Base-by-base conservation (phyloP, 2,888 invertebrate species). In the Hedya salicella region DNA sequence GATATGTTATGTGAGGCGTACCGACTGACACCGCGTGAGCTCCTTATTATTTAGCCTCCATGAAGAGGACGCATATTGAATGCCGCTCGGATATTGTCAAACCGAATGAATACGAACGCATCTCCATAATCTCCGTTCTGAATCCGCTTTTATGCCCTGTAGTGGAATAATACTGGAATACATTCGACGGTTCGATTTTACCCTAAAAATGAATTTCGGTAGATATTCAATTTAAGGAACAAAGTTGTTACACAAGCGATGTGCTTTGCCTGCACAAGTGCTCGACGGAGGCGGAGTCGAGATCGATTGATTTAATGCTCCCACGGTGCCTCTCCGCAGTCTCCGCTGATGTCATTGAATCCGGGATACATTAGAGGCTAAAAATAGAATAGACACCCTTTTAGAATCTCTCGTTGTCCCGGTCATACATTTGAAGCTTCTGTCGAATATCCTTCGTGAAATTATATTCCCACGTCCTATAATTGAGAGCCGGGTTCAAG, bases 81-180 rank as follows among this genome's bases (percentile, higher is more conserved):
- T 53, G 48, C 44, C 39, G 59, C 50, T 42, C 68, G 71, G 68
- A 69, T 73, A 74, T 73, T 70, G 67, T 62, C 65, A 73, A 70
- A 73, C 65, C 68, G 70, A 74, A 73, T 69, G 70, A 68, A 71
- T 71, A 71, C 71, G 70, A 59, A 65, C 62, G 60, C 64, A 71
- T 74, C 74, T 68, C 63, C 73, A 74, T 74, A 75, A 74, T 73
- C 71, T 70, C 69, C 57, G 69, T 61, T 69, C 70, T 62, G 67
- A 64, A 69, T 67, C 71, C 56, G 70, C 68, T 72, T 70, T 74
- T 70, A 71, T 71, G 69, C 62, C 62, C 67, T 52, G 64, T 52
- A 36, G 57, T 56, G 50, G 60, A 70, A 71, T 69, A 69, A 64
- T 67, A 59, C 68, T 69, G 66, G 60, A 68, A 69, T 67, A 68